A percentile compares a stretch with the other conserved stretches of the same genome.
These are phyloP conservation scores for Notoglanidium macrostoma DNA, from an alignment of 2,797 vertebrate species.

Conservation along the genomic window DNA sequence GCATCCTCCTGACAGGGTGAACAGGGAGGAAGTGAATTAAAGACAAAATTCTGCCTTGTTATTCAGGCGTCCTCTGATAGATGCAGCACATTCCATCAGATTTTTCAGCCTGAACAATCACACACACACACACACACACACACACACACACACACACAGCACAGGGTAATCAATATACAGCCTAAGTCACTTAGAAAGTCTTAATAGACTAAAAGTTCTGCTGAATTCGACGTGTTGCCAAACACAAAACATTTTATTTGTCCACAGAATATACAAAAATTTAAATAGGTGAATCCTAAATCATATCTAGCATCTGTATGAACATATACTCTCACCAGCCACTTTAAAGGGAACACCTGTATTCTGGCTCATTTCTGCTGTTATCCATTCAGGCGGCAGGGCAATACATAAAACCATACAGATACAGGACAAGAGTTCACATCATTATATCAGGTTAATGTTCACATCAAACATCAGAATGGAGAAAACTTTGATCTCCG, in stretches of 20 bases:
- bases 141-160: neutral
- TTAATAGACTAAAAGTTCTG: neutral
- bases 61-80: neutral
- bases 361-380: neutral
- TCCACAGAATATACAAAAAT: neutral
- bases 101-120: constrained; percentile 6
- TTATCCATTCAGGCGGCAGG: neutral
- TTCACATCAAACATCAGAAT: neutral
- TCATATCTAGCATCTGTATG: neutral
- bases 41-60: constrained; percentile 6
- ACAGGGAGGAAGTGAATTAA: constrained; percentile 5
- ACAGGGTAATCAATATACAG: constrained; percentile 10
- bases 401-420: neutral
- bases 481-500: neutral
- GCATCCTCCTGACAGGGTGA: constrained; percentile 2
- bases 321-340: neutral
- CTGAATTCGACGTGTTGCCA: neutral
- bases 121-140: neutral
- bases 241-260: neutral
- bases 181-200: neutral
- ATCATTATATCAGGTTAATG: neutral
- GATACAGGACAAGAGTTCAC: neutral
- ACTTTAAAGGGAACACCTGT: neutral
- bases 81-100: neutral
- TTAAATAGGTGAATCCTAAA: neutral